Evolutionary conservation across 2,797 vertebrate genomes (phyloP).

Genomic region (Pipistrellus nathusii): DNA sequence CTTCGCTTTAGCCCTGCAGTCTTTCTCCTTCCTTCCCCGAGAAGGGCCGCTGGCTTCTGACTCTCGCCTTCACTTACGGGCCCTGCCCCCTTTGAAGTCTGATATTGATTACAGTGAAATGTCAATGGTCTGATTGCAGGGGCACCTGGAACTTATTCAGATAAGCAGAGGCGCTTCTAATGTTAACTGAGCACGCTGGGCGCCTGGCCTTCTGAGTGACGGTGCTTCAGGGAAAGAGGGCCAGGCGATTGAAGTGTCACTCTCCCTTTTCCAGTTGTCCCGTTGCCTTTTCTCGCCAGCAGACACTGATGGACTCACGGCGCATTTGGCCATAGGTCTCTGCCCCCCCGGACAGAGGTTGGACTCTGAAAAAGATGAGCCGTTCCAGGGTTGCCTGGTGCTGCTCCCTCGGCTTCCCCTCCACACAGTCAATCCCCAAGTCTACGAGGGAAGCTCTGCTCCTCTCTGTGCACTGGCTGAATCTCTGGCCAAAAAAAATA

Average conservation of each 20-base stretch:
- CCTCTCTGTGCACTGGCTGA: not conserved
- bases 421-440: conserved; percentile 37
- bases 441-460: conserved; percentile 42
- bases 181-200: not conserved
- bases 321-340: not conserved
- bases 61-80: conserved; percentile 62
- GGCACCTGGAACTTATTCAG: conserved; percentile 81
- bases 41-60: conserved; percentile 62
- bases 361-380: conserved; percentile 53
- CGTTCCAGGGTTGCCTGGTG: conserved; percentile 55
- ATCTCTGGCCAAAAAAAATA: not conserved
- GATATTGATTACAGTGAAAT: conserved; percentile 78
- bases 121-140: conserved; percentile 69
- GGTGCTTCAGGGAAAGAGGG: conserved; percentile 54
- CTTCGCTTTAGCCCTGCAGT: conserved; percentile 47
- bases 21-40: conserved; percentile 34
- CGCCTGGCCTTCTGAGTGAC: conserved; percentile 50
- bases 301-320: conserved; percentile 63
- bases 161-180: conserved; percentile 70
- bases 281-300: conserved; percentile 70
- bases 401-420: conserved; percentile 64
- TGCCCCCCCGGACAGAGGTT: conserved; percentile 65
- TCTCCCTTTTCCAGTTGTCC: conserved; percentile 69
- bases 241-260: conserved; percentile 62
- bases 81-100: conserved; percentile 79